phyloP scores from a whole-genome alignment of 1,140 invertebrate genomes.

The Bombus terrestris region DNA sequence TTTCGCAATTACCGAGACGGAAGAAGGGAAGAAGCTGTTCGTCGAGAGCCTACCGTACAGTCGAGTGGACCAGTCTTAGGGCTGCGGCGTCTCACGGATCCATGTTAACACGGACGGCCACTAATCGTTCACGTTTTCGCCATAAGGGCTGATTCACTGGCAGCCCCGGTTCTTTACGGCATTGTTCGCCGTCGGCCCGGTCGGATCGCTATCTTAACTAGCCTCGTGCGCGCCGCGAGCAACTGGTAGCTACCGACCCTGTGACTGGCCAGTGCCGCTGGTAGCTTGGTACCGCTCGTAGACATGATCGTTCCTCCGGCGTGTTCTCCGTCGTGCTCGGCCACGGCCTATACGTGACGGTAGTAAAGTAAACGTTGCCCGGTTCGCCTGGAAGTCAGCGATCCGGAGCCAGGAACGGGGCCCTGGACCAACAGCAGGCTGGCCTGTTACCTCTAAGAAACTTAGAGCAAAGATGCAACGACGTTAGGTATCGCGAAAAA shows the following conservation, averaged over 20 bases:
- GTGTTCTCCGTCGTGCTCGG: conserved; percentile 58
- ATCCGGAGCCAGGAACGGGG: background rate
- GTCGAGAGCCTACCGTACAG: too few species aligned
- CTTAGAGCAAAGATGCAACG: background rate
- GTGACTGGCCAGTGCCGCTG: background rate
- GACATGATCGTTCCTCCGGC: conserved; percentile 62
- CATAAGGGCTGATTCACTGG: conserved; percentile 78
- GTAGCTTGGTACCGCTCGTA: conserved; percentile 38
- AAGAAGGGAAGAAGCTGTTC: background rate
- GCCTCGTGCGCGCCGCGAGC: conserved; percentile 64
- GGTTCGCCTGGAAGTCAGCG: background rate
- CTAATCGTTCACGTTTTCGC: conserved; percentile 83
- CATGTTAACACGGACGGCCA: conserved; percentile 77
- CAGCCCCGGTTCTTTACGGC: conserved; percentile 77
- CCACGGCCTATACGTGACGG: conserved; percentile 67
- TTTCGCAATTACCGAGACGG: conserved; percentile 52
- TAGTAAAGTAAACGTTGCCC: conserved; percentile 69
- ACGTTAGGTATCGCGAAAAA: conserved; percentile 55
- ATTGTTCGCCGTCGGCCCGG: conserved; percentile 74
- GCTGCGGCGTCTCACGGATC: conserved; percentile 42
- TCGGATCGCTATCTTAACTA: conserved; percentile 80
- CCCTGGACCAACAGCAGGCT: background rate
- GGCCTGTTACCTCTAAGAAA: background rate
- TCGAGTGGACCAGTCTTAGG: background rate
- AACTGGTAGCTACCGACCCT: conserved; percentile 43